phyloP scores from a whole-genome alignment of 1,140 invertebrate genomes.

The Melitaea cinxia region DNA sequence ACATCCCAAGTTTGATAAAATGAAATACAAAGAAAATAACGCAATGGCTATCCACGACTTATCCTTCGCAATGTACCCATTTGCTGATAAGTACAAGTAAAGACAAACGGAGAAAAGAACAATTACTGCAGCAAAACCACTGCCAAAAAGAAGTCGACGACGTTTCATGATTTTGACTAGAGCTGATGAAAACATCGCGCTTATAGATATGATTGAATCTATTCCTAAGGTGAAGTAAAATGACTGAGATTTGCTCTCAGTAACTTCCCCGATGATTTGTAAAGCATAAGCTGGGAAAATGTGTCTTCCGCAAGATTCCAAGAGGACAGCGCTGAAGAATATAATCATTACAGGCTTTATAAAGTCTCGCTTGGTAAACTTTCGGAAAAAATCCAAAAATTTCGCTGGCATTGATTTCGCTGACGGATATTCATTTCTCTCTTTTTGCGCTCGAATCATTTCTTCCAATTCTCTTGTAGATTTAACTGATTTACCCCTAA shows the following conservation, averaged over 20 bases:
- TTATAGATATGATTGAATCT: conserved; percentile 60
- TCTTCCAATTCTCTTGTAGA: conserved; percentile 51
- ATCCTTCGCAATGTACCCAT: conserved; percentile 45
- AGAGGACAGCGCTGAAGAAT: conserved; percentile 42
- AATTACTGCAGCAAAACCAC: conserved; percentile 48
- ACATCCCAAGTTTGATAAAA: conserved; percentile 62
- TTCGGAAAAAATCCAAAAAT: conserved; percentile 48
- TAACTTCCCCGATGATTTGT: conserved; percentile 58
- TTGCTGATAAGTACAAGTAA: conserved; percentile 48
- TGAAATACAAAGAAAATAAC: conserved; percentile 58
- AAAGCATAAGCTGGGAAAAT: conserved; percentile 65
- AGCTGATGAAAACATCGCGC: conserved; percentile 55
- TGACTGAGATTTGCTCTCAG: conserved; percentile 47
- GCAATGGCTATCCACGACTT: conserved; percentile 50
- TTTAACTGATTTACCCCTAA: conserved; percentile 49
- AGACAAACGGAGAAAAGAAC: conserved; percentile 46
- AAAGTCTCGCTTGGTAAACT: conserved; percentile 61
- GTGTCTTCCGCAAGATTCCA: conserved; percentile 64
- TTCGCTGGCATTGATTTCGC: neutral
- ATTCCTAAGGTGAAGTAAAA: conserved; percentile 62
- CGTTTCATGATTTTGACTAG: conserved; percentile 59
- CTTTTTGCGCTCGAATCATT: conserved; percentile 54
- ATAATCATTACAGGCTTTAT: conserved; percentile 57
- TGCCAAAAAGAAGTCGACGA: conserved; percentile 54
- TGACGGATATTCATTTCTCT: conserved; percentile 17